Conservation (phyloP, 2,797 vertebrate genomes). For the Hirundo rustica region DNA sequence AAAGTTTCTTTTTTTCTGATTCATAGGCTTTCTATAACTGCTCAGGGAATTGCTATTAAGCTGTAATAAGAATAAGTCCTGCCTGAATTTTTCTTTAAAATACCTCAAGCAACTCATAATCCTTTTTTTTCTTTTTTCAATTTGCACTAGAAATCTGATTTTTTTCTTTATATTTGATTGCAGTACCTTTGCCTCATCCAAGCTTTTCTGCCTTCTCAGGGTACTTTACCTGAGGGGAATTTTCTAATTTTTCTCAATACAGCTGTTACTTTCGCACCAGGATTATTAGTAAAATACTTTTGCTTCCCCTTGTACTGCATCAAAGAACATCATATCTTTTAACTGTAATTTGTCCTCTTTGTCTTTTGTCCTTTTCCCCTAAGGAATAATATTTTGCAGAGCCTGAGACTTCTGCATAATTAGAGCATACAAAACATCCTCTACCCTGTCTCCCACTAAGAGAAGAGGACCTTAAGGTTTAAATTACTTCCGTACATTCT, state of each 20-base stretch:
- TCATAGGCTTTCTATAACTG: neutral
- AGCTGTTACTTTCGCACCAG: neutral
- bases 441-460: neutral
- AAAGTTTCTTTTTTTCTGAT: neutral
- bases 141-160: neutral
- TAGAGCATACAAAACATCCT: neutral
- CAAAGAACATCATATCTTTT: neutral
- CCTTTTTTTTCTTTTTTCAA: neutral
- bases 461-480: neutral
- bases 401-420: neutral
- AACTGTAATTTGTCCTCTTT: neutral
- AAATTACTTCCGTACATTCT: neutral
- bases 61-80: neutral
- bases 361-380: neutral
- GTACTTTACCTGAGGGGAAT: neutral
- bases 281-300: neutral
- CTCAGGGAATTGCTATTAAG: neutral
- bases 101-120: neutral
- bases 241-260: slow-evolving; percentile 8
- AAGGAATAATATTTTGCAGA: neutral
- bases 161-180: neutral
- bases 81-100: neutral
- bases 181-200: neutral
- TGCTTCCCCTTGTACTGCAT: neutral
- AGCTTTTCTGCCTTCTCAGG: neutral